Conservation (phyloP, 1,140 invertebrate genomes). For the Ceratosolen solmsi region DNA sequence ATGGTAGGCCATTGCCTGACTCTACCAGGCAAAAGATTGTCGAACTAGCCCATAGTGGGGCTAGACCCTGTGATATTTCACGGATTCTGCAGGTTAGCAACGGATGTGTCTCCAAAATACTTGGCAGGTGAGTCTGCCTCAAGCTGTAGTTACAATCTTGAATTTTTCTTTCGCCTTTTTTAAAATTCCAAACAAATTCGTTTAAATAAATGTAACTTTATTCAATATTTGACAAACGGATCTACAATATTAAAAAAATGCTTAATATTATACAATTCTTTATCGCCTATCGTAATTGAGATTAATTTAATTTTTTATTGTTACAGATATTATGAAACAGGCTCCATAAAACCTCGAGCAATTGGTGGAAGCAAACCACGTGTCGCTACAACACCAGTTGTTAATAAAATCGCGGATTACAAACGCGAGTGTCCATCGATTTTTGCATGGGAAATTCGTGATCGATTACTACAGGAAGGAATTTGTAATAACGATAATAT, state of each 20-base stretch:
- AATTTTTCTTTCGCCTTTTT: background rate
- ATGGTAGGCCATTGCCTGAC: constrained; percentile 96
- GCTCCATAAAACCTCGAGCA: constrained; percentile 94
- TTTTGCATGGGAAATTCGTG: constrained; percentile 98
- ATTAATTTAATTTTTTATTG: background rate
- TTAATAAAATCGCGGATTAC: constrained; percentile 95
- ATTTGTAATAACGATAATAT: constrained; percentile 99
- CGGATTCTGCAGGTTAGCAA: constrained; percentile 97
- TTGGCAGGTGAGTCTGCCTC: constrained; percentile 85
- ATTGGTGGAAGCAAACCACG: constrained; percentile 96
- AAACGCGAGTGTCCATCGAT: constrained; percentile 97
- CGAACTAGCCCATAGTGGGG: constrained; percentile 96
- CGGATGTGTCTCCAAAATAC: constrained; percentile 95
- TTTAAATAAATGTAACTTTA: background rate
- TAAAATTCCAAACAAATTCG: background rate
- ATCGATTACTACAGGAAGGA: constrained; percentile 94
- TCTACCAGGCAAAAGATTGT: constrained; percentile 98
- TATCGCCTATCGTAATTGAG: no score
- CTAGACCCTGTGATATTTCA: constrained; percentile 98
- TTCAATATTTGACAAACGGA: no score
- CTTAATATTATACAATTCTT: no score
- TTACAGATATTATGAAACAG: constrained; percentile 97
- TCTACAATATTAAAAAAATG: no score
- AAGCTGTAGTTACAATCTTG: no score
- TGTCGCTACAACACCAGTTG: constrained; percentile 95